Percentiles rank a stretch among this genome's conserved stretches.
phyloP scores from a whole-genome alignment of 2,888 invertebrate species.

The Patella caerulea region DNA sequence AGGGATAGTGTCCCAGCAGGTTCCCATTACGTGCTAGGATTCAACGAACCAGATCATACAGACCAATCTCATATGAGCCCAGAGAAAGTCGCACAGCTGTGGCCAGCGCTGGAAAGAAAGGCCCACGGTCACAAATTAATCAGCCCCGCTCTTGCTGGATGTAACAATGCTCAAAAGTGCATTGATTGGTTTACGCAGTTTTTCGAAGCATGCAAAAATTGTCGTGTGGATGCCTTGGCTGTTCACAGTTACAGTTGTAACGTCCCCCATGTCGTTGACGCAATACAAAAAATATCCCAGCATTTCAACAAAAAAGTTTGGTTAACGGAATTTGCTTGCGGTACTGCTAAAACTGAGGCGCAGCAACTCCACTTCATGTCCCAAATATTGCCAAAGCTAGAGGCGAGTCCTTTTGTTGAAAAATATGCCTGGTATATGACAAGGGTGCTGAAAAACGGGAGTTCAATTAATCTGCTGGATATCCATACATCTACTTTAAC shows the following conservation, averaged over 20 bases:
- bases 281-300: slow-evolving; percentile 32
- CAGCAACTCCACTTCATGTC: slow-evolving; percentile 36
- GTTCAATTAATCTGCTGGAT: slow-evolving; percentile 32
- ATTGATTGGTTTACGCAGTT: slow-evolving; percentile 46
- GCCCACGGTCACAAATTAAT: slow-evolving; percentile 39
- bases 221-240: slow-evolving; percentile 47
- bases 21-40: slow-evolving; percentile 40
- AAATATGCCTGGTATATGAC: slow-evolving; percentile 40
- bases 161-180: slow-evolving; percentile 18
- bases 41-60: slow-evolving; percentile 49
- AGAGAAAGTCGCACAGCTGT: slow-evolving; percentile 38
- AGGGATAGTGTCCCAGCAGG: slow-evolving; percentile 21
- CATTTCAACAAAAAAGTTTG: slow-evolving; percentile 42
- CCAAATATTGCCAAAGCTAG: slow-evolving; percentile 36
- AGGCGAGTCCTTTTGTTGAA: slow-evolving; percentile 35
- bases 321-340: slow-evolving; percentile 47
- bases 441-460: slow-evolving; percentile 24
- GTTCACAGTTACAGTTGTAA: slow-evolving; percentile 46
- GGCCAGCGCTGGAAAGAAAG: slow-evolving; percentile 40
- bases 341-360: slow-evolving; percentile 29
- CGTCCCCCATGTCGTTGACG: slow-evolving; percentile 32
- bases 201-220: slow-evolving; percentile 42
- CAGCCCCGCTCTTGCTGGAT: slow-evolving; percentile 46
- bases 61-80: slow-evolving; percentile 44
- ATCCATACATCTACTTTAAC: slow-evolving; percentile 25